Percentiles rank a stretch among this genome's conserved stretches.
Evolutionary conservation across 2,888 invertebrate species (phyloP).

Genomic region (Teleiodes luculella): DNA sequence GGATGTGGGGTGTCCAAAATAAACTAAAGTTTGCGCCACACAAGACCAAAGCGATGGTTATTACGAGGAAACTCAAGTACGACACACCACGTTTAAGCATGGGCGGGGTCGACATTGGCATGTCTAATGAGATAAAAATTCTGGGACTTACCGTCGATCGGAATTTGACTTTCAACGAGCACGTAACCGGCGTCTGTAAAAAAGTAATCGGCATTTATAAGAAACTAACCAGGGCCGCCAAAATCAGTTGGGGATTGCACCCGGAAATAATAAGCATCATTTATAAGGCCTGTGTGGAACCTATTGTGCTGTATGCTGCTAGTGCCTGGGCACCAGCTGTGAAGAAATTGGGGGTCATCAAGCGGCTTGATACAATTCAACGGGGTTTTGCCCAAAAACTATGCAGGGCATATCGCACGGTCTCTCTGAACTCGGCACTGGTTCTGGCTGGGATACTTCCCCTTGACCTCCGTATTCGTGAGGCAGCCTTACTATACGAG

Average conservation of each 20-base stretch:
- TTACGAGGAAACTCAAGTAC: no score
- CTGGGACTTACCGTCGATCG: slow-evolving; percentile 20
- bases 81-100: no score
- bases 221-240: slow-evolving; percentile 5
- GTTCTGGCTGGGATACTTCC: slow-evolving; percentile 8
- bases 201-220: slow-evolving; percentile 6
- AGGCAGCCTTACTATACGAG: slow-evolving; percentile 3
- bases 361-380: not conserved
- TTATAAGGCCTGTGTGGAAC: slow-evolving; percentile 11
- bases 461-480: slow-evolving; percentile 4
- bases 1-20: not conserved
- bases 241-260: not conserved
- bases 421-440: slow-evolving; percentile 9
- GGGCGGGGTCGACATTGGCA: slow-evolving; percentile 9
- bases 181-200: not conserved
- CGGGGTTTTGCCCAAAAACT: not conserved
- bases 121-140: slow-evolving; percentile 16
- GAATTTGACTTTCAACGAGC: slow-evolving; percentile 7
- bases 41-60: not conserved
- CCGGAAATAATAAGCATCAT: slow-evolving; percentile 2
- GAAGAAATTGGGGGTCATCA: not conserved
- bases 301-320: slow-evolving; percentile 5
- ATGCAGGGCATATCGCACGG: not conserved
- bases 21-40: not conserved
- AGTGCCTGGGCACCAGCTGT: slow-evolving; percentile 16